phyloP scores from a whole-genome alignment of 2,113 vertebrate genomes.

The Lophius piscatorius region DNA sequence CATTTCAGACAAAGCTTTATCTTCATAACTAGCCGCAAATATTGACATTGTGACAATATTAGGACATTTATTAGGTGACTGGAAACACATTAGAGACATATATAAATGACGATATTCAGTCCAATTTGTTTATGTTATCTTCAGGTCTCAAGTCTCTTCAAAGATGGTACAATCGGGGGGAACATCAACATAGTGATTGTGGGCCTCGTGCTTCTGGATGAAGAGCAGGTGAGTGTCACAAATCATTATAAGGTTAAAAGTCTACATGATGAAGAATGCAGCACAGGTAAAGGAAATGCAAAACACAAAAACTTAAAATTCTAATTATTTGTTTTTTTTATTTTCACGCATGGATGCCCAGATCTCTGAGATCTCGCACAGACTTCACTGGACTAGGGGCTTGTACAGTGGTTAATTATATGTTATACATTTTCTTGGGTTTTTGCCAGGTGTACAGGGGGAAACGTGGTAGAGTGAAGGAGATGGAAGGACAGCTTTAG shows the following conservation, averaged over 20 bases:
- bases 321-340: slow-evolving; percentile 22
- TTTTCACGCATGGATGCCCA: slow-evolving; percentile 25
- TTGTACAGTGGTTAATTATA: slow-evolving; percentile 82
- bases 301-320: background rate
- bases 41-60: too few species aligned
- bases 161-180: slow-evolving; percentile 90
- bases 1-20: too few species aligned
- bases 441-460: slow-evolving; percentile 45
- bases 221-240: slow-evolving; percentile 84
- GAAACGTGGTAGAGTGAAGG: slow-evolving; percentile 29
- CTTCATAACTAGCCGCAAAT: too few species aligned
- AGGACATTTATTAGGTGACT: too few species aligned
- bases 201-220: slow-evolving; percentile 88
- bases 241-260: background rate
- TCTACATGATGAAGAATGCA: background rate
- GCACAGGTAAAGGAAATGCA: too few species aligned
- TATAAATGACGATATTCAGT: background rate
- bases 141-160: slow-evolving; percentile 90
- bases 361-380: slow-evolving; percentile 15
- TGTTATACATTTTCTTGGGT: slow-evolving; percentile 50
- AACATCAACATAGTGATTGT: slow-evolving; percentile 90
- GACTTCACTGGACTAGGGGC: slow-evolving; percentile 23
- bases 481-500: slow-evolving; percentile 18
- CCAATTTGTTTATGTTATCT: slow-evolving; percentile 21
- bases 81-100: background rate